Conservation (phyloP, 1,140 invertebrate species). For the Bombus confusus region DNA sequence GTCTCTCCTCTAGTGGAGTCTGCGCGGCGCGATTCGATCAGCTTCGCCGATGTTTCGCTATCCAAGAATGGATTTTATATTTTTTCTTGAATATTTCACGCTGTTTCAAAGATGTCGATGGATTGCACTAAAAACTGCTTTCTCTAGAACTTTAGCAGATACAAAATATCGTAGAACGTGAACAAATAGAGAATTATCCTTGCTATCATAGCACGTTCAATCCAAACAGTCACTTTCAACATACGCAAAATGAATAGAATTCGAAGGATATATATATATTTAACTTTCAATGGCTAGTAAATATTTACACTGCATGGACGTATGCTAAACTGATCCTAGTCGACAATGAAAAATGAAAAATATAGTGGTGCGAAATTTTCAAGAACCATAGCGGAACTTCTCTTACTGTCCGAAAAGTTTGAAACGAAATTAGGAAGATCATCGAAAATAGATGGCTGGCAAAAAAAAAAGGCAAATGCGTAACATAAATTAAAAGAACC, state of each 20-base stretch:
- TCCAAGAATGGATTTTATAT: slow-evolving; percentile 52
- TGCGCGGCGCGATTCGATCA: slow-evolving; percentile 64
- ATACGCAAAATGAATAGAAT: neutral
- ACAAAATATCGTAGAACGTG: too few species aligned
- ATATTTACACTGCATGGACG: neutral
- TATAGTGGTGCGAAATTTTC: too few species aligned
- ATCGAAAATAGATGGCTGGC: too few species aligned
- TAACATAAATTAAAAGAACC: slow-evolving; percentile 22
- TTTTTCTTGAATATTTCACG: neutral
- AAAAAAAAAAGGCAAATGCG: neutral
- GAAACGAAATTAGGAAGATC: neutral
- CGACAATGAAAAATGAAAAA: too few species aligned
- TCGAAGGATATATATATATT: too few species aligned
- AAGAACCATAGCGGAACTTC: too few species aligned
- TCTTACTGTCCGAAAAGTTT: too few species aligned
- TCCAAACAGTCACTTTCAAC: neutral
- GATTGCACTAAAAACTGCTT: neutral
- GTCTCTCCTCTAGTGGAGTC: slow-evolving; percentile 68
- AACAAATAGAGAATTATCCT: neutral
- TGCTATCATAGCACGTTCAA: neutral
- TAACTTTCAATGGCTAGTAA: neutral
- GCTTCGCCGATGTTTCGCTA: slow-evolving; percentile 64
- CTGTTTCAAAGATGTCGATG: neutral
- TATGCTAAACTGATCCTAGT: neutral
- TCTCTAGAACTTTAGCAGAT: accelerated